A percentile compares a stretch with the other conserved stretches of the same genome.
Conservation (phyloP, 1,140 invertebrate genomes). For the Ceratitis capitata region DNA sequence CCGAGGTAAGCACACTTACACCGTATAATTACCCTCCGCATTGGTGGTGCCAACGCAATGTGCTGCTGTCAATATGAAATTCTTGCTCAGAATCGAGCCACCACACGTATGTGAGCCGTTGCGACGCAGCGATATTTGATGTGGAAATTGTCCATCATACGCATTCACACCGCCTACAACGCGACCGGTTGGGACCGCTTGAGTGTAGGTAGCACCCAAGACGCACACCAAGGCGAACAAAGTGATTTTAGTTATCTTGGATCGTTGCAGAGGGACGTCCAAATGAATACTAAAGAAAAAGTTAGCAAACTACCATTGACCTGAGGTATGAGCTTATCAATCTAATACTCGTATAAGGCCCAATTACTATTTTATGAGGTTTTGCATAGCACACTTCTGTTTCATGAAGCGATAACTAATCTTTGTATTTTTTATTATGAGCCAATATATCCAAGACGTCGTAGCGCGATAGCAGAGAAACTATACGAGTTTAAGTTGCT, state of each 20-base stretch:
- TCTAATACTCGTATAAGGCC: no score
- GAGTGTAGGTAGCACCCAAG: background rate
- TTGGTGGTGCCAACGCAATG: constrained; percentile 65
- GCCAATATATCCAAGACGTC: background rate
- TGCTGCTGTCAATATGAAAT: constrained; percentile 70
- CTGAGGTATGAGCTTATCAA: no score
- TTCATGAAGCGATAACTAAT: background rate
- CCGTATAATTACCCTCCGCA: constrained; percentile 2
- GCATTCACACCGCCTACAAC: constrained; percentile 68
- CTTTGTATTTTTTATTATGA: background rate
- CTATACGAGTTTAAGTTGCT: no score
- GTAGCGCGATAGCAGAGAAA: background rate
- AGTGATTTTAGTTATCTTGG: constrained; percentile 31
- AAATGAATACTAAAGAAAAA: background rate
- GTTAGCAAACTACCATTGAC: background rate
- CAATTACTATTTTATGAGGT: no score
- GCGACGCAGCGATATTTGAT: constrained; percentile 66
- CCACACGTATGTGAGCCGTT: constrained; percentile 67
- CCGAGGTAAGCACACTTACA: constrained; percentile 5
- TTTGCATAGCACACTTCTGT: no score
- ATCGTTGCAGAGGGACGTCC: background rate
- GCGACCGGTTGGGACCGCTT: constrained; percentile 40
- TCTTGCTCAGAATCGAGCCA: constrained; percentile 68
- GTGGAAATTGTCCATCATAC: constrained; percentile 62
- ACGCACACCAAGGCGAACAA: background rate